A percentile compares a stretch with the other conserved stretches of the same genome.
phyloP scores from a whole-genome alignment of 2,888 invertebrate species.

The Parnassius apollo region DNA sequence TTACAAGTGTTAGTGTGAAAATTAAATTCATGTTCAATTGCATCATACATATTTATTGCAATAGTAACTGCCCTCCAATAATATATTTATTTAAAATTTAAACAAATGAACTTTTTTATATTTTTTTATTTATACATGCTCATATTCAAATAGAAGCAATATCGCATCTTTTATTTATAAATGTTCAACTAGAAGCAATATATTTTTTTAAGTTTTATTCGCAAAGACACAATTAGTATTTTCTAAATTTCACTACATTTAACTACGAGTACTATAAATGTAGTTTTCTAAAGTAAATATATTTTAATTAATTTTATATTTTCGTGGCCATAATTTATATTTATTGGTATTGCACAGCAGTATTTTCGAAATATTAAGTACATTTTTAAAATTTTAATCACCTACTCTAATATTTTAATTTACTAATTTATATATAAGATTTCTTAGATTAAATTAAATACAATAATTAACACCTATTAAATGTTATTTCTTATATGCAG shows the following conservation, averaged over 20 bases:
- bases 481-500: not conserved
- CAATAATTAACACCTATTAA: conserved; percentile 3
- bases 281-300: too few relatives aligned
- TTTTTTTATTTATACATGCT: not conserved
- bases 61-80: not conserved
- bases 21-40: conserved; percentile 1
- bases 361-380: conserved; percentile 30
- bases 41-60: conserved; percentile 16
- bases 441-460: conserved; percentile 7
- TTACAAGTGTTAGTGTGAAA: not conserved
- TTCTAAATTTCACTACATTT: not conserved
- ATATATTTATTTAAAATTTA: not conserved
- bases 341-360: conserved; percentile 75
- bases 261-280: not conserved
- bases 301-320: conserved; percentile 12
- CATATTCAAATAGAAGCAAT: too few relatives aligned
- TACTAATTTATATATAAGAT: conserved; percentile 8
- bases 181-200: too few relatives aligned
- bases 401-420: conserved; percentile 12
- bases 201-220: too few relatives aligned
- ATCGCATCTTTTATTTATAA: too few relatives aligned
- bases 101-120: not conserved
- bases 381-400: conserved; percentile 6
- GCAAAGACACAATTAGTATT: too few relatives aligned
- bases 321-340: conserved; percentile 11